Conservation (phyloP, 2,113 vertebrate genomes). For the Melanocharis versteri region DNA sequence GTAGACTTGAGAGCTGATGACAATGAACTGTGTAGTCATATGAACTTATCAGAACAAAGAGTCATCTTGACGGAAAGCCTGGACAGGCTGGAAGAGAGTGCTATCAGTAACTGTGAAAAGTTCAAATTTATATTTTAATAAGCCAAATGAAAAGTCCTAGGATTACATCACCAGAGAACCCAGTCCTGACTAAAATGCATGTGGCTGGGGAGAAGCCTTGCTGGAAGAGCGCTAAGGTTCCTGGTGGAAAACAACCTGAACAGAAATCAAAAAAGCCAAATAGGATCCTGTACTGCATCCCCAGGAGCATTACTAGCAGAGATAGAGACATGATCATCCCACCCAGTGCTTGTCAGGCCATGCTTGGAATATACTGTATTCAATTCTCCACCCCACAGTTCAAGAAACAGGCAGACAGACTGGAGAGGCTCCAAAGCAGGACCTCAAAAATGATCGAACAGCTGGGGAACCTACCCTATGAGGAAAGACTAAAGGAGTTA, state of each 20-base stretch:
- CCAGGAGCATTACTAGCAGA: not conserved
- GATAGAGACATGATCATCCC: not conserved
- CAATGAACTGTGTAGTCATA: not conserved
- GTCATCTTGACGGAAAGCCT: not conserved
- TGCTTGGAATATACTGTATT: not conserved
- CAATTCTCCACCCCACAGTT: not conserved
- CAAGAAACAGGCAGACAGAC: not conserved
- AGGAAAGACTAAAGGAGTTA: not conserved
- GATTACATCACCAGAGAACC: not conserved
- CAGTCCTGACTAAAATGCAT: not conserved
- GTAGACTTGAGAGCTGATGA: not conserved
- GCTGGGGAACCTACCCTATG: not conserved
- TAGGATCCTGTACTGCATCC: not conserved
- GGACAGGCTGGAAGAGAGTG: not conserved
- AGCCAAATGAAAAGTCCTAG: not conserved
- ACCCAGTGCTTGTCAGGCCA: accelerated
- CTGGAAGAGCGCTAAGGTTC: not conserved
- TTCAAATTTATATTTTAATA: not conserved
- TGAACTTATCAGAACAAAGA: not conserved
- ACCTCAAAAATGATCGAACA: not conserved
- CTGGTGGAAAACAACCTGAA: not conserved
- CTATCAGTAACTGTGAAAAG: not conserved
- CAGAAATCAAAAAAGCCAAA: not conserved
- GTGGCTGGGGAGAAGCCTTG: not conserved
- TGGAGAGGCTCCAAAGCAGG: not conserved